Conservation (phyloP, 2,797 vertebrate species). For the Anomalospiza imberbis region DNA sequence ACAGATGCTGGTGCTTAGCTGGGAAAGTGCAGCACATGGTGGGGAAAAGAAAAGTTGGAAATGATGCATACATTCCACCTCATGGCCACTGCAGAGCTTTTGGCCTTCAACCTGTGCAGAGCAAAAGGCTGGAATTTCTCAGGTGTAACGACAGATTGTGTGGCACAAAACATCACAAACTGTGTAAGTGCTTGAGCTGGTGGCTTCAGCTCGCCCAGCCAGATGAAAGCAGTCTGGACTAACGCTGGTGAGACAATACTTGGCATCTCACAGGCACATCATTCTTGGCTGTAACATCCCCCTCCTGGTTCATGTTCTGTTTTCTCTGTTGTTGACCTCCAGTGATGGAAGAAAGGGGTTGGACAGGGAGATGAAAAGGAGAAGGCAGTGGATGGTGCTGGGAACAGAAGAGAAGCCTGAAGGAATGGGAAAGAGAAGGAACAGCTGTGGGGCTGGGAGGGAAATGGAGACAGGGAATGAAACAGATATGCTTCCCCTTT, state of each 20-base stretch:
- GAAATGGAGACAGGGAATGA: conserved; percentile 25
- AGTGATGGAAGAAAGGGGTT: conserved; percentile 13
- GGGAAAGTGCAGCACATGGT: background rate
- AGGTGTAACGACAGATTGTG: background rate
- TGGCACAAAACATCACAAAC: background rate
- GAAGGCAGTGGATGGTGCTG: background rate
- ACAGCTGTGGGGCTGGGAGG: conserved; percentile 41
- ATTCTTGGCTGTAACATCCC: background rate
- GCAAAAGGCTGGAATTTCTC: background rate
- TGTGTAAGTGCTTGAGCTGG: background rate
- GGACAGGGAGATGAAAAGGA: background rate
- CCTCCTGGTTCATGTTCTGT: conserved; percentile 16
- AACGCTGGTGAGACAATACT: conserved; percentile 26
- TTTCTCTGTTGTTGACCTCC: conserved; percentile 18
- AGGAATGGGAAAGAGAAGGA: conserved; percentile 29
- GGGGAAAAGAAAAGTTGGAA: background rate
- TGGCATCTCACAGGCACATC: conserved; percentile 12
- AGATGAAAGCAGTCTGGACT: conserved; percentile 27
- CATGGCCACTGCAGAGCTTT: background rate
- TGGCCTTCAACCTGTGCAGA: background rate
- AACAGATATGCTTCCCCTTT: conserved; percentile 18
- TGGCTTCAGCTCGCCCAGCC: background rate
- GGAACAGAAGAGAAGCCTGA: background rate
- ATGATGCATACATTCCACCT: background rate
- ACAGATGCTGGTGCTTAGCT: background rate